Evolutionary conservation across 2,888 invertebrate genomes (phyloP), one percentile per base, ranked within the genome.

Genomic region (Ypsolopha sequella): DNA sequence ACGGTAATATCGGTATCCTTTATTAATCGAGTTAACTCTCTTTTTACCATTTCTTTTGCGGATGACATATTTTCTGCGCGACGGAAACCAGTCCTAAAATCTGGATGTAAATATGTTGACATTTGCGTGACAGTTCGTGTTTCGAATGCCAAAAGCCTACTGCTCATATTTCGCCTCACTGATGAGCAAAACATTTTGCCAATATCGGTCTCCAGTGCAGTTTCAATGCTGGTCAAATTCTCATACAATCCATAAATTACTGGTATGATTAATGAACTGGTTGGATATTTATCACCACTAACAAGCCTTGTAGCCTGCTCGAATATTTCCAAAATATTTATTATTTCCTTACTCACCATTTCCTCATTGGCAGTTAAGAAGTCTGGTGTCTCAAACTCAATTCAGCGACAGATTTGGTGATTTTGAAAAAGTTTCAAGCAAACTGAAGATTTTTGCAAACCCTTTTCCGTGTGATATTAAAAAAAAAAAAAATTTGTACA

Each of bases 281-380:
- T 56, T 45, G 56, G 56, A 53, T 58, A 56, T 24, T 41, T 39
- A 51, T 58, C 58, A 52, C 52, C 56, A 36, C 55, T 56, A 48
- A 56, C 53, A n/a, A 55, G 41, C 48, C 56, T 55, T 48, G 58
- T 56, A 6, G 56, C 58, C 35, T 56, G 38, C 33, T 58, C 56
- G 39, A 58, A 58, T 53, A 56, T 56, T 44, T 56, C n/a, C n/a
- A n/a, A n/a, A 38, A 56, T 52, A 1, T 54, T 53, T 9, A 53
- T 41, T 9, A 50, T 13, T 50, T 52, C 52, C 51, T 11, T 41
- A 36, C n/a, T n/a, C n/a, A n/a, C n/a, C n/a, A n/a, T n/a, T n/a
- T n/a, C n/a, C n/a, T n/a, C n/a, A n/a, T n/a, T n/a, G n/a, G n/a
- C n/a, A n/a, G n/a, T n/a, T n/a, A n/a, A n/a, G n/a, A n/a, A n/a